Base-by-base conservation (phyloP, 2,888 invertebrate species). In the Anodontia alba region DNA sequence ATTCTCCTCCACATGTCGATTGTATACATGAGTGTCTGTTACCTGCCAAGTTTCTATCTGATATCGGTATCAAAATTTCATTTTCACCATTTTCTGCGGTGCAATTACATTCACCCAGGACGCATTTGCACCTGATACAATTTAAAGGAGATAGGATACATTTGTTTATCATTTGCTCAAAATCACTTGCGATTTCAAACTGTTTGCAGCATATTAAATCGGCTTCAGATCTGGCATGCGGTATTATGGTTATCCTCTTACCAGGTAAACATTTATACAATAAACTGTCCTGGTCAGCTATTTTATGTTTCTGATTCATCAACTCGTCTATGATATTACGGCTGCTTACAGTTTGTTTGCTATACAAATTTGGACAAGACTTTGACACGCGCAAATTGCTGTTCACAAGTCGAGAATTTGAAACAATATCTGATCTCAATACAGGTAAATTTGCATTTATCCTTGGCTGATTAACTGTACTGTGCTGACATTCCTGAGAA, bases 81-180 rank as follows among this genome's bases (percentile, higher is more conserved):
- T 62, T 62, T 62, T 33, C 62, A 62, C 62, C 33, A 31, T 17
- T 62, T 62, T 62, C 62, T 62, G 62, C 12, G n/a, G 62, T 62
- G 20, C 62, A 62, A 17, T 8, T 33, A 33, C 62, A 62, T 62
- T 62, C 29, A 62, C 23, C 62, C 12, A 15, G 33, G 20, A 33
- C 26, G 33, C 33, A 33, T 62, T 62, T 62, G 62, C 62, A 62
- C 7, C 62, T 62, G 33, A 62, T 62, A 62, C 33, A 31, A 10
- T 62, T 31, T 62, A 29, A 5, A 20, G 20, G 1, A 33, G 62
- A 62, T 62, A 62, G 29, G 57, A 57, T 26, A 57, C 7, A 62
- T 33, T 10, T 33, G 31, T 33, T 62, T 3, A 12, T 17, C 33
- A 33, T 31, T 62, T 62, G 62, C 62, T 8, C 10, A 33, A 17